Base-by-base conservation (phyloP, 2,113 vertebrate species). In the Dolichallabes microphthalmus region DNA sequence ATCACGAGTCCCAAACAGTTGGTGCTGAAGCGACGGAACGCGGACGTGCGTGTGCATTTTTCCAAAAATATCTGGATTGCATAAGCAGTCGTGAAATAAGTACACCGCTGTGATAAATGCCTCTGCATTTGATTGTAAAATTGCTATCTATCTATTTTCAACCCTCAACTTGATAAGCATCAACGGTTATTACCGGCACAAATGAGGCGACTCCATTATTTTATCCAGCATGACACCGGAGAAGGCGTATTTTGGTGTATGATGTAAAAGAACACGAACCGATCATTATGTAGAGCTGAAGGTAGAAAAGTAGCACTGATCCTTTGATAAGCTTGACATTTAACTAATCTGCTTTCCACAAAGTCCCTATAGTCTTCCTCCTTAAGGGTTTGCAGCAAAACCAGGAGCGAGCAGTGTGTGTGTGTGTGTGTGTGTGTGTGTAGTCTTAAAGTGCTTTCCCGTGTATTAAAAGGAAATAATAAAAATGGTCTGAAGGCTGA, bases 241-340 rank as follows among this genome's bases (percentile, higher is more conserved):
- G 77, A 63, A 14, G 15, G 39, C 5, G 79, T 63, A 61, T 19
- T 1, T 3, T 27, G 25, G 25, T 20, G 75, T 32, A 9, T 55
- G 14, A 55, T n/a, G 25, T 13, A 53, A 30, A 50, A 53, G 74
- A 15, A 69, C 50, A n/a, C 22, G 80, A 69, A 9, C 52, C 19
- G 50, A 57, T 82, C 80, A 52, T 30, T 20, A 27, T 4, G 64
- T 13, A 82, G 64, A 82, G 64, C 80, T 20, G 5, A 68, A 82
- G 57, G 55, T 58, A 32, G 82, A 73, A 60, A 83, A 83, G 30
- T 32, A 45, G 55, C 69, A 45, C 68, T 60, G 39, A 83, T 50
- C 57, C 35, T 27, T 83, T 83, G 82, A 83, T 83, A 83, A 83
- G 82, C 82, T 58, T 83, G 82, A 83, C 82, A 83, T 83, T 83